Evolutionary conservation across 2,113 vertebrate species (phyloP), one percentile per base, ranked within the genome.

Genomic region (Anarhynchus alexandrinus): DNA sequence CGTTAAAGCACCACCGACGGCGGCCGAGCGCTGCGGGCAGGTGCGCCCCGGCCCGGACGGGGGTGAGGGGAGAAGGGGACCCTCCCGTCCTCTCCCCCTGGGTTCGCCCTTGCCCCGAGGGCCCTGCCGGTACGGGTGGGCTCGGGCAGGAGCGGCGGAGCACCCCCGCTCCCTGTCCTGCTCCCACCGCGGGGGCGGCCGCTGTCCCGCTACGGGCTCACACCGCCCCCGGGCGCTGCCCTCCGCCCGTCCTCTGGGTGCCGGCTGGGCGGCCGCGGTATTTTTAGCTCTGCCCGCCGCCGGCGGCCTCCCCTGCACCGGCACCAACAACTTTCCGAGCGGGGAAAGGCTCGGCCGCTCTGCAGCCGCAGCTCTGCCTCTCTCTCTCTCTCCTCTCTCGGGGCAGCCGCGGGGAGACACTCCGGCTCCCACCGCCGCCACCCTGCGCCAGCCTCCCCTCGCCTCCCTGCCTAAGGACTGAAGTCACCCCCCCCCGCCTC

Each of bases 91-190:
- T 3, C 26, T 58, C 47, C 3, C 10, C 32, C 43, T 0, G 40
- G 13, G 12, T 6, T 5, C 47, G 10, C 18, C 21, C 57, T 25
- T 29, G 61, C 17, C 43, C 58, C 1, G 18, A 15, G 57, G 9
- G 12, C 18, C 18, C 4, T 6, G 7, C 25, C 14, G 8, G 1
- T 0, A 5, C 3, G 5, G n/a, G 20, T 9, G 29, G 19, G 34
- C 25, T 16, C 1, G 42, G 40, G 22, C 19, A 82, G 36, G 8
- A 15, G 43, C 43, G 17, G 17, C 43, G 36, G 8, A 15, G 43
- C 43, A 18, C 16, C 43, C 43, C 43, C 43, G 43, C 43, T 16
- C 43, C 43, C 52, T 15, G 27, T 4, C 16, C 49, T 1, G 6
- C 42, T 11, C 49, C n/a, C 14, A 1, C 40, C 20, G 36, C 15